Evolutionary conservation across 2,797 vertebrate genomes (phyloP).

Genomic region (Paratrypauchen microcephalus): DNA sequence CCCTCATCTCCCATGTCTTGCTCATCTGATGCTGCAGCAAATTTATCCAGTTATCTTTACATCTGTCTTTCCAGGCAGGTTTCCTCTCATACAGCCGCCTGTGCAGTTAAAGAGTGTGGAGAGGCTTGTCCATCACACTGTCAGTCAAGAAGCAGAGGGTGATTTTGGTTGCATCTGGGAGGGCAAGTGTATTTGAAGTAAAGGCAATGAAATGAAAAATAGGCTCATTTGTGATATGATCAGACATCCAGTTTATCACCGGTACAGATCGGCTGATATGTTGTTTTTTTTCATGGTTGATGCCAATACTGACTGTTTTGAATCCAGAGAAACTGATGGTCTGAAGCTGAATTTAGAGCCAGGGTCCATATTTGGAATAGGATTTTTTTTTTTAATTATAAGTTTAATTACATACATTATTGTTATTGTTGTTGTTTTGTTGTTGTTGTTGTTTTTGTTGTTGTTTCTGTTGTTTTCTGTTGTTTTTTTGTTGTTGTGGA

Average conservation of each 20-base stretch:
- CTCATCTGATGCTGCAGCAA: conserved; percentile 28
- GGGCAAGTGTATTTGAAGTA: not conserved
- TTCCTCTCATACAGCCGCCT: not conserved
- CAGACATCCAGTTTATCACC: not conserved
- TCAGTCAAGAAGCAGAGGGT: not conserved
- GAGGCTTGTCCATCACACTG: not conserved
- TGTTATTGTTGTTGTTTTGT: no score
- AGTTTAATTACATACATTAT: no score
- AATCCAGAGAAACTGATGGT: no score
- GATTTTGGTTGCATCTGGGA: conserved; percentile 1
- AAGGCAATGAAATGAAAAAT: not conserved
- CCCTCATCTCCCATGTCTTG: conserved; percentile 15
- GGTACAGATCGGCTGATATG: no score
- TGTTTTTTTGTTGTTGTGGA: no score
- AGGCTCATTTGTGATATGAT: not conserved
- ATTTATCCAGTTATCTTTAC: conserved; percentile 53
- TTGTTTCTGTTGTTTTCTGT: no score
- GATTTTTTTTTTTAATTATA: no score
- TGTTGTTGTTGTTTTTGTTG: no score
- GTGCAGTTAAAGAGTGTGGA: conserved; percentile 3
- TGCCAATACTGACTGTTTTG: no score
- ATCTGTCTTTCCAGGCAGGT: conserved; percentile 29
- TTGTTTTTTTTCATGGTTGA: no score
- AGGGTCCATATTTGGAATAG: no score
- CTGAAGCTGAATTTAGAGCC: no score